These are phyloP conservation scores for Mionectes macconnelli DNA, from an alignment of 2,113 vertebrate species.

Conservation along the genomic window DNA sequence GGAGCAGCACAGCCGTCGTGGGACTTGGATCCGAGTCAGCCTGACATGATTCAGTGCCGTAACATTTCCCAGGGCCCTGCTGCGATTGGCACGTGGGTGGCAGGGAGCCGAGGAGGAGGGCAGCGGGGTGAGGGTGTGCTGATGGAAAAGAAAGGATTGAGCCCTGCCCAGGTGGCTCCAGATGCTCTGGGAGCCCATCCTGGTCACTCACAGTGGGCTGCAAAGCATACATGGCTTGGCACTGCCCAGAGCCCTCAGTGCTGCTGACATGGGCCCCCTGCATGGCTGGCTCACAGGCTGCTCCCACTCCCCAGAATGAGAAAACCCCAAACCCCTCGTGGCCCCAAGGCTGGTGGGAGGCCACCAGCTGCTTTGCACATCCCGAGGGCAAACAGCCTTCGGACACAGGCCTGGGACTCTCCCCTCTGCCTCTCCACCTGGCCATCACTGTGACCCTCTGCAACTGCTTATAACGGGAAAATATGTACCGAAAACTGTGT, in stretches of 20 bases:
- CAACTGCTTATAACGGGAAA: background rate
- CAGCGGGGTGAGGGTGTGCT: background rate
- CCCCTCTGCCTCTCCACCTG: background rate
- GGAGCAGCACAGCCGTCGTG: background rate
- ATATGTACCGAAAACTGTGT: rapidly evolving
- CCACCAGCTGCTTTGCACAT: rapidly evolving
- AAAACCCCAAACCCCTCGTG: background rate
- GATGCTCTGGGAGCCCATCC: background rate
- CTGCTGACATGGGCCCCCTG: rapidly evolving
- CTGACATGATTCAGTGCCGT: background rate
- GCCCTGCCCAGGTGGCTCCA: background rate
- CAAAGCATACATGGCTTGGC: rapidly evolving
- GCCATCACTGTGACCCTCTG: background rate
- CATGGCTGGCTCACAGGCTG: background rate
- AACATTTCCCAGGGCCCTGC: background rate
- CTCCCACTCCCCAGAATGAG: background rate
- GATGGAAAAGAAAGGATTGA: background rate
- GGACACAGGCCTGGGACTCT: background rate
- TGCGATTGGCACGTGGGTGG: background rate
- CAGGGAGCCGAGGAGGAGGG: background rate
- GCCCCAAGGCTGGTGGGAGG: background rate
- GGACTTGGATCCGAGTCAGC: background rate
- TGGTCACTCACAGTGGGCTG: rapidly evolving
- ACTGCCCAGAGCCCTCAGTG: rapidly evolving
- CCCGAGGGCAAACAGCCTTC: background rate